Conservation (phyloP, 2,797 vertebrate species). For the Molossus alvarezi region DNA sequence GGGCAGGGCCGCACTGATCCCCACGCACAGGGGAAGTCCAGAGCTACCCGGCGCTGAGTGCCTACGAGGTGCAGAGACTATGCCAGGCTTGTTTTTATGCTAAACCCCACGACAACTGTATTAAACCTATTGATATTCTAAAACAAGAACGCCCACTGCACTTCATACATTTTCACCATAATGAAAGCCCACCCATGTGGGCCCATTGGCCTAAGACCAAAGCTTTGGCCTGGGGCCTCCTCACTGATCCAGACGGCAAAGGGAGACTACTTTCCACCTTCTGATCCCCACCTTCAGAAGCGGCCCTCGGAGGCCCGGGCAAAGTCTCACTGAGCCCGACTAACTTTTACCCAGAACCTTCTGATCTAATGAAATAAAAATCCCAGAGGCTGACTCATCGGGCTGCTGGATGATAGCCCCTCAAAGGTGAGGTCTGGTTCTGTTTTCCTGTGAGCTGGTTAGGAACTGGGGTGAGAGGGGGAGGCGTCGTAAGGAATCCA, state of each 20-base stretch:
- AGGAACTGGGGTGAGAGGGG: too few relatives aligned
- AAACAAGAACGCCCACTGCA: not conserved
- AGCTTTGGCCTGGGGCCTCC: constrained; percentile 19
- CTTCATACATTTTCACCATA: not conserved
- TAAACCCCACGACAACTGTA: not conserved
- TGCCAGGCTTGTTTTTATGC: not conserved
- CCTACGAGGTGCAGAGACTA: not conserved
- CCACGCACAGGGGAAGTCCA: not conserved
- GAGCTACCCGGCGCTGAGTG: not conserved
- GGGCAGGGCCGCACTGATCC: not conserved
- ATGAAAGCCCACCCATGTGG: not conserved
- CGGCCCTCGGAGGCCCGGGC: not conserved
- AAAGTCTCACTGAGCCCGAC: not conserved
- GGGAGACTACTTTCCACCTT: not conserved
- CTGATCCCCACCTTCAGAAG: not conserved
- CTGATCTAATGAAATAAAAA: not conserved
- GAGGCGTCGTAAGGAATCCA: not conserved
- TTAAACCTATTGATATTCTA: not conserved
- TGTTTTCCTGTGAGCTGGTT: not conserved
- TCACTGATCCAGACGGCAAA: not conserved
- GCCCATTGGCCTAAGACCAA: not conserved
- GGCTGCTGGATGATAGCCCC: not conserved
- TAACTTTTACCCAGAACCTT: not conserved
- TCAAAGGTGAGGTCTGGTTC: not conserved
- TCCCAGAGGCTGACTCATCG: too few relatives aligned